Evolutionary conservation across 1,140 invertebrate genomes (phyloP).

Genomic region (Portunus trituberculatus): DNA sequence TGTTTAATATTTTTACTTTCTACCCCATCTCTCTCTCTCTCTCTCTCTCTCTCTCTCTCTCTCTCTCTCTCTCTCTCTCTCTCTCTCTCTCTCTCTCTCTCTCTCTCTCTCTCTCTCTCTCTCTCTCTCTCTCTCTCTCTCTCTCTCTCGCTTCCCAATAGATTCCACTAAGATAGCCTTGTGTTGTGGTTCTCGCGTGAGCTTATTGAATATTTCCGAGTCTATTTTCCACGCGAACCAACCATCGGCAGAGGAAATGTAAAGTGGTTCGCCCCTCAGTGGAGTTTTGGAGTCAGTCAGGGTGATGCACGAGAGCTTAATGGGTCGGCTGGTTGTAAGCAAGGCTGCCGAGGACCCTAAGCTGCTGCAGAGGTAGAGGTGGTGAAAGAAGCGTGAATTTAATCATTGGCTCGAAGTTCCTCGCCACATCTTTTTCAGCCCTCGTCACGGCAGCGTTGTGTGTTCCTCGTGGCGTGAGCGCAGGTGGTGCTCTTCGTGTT

Average conservation of each 20-base stretch:
- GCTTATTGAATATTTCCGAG: neutral
- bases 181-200: neutral
- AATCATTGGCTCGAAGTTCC: too few species aligned
- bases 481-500: too few species aligned
- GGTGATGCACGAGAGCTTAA: neutral
- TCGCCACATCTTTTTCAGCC: too few species aligned
- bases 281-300: neutral
- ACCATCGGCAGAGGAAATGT: neutral
- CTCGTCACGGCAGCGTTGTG: too few species aligned
- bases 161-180: neutral
- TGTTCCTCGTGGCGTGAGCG: too few species aligned
- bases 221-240: neutral
- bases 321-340: neutral
- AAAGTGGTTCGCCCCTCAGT: neutral
- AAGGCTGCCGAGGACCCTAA: too few species aligned
- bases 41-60: neutral
- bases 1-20: neutral
- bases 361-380: too few species aligned
- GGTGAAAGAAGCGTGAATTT: too few species aligned
- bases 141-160: neutral
- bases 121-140: neutral
- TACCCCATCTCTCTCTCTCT: neutral
- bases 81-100: neutral
- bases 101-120: neutral
- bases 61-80: neutral